Conservation (phyloP, 2,888 invertebrate species). For the Anoncus sp. region DNA sequence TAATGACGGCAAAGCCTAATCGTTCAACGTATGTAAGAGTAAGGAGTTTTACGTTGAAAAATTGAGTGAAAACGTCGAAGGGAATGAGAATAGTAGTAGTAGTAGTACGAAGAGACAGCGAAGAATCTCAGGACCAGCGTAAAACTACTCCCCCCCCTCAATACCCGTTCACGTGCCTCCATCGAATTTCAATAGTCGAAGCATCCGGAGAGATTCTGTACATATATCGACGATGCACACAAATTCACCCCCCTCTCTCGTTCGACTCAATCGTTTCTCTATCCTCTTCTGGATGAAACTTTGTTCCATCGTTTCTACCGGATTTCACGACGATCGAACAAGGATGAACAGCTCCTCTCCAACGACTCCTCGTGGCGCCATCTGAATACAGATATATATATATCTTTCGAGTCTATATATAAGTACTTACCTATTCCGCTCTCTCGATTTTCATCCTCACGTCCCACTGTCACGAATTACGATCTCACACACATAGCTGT, state of each 20-base stretch:
- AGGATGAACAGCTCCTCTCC: conserved; percentile 9
- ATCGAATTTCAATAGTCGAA: conserved; percentile 77
- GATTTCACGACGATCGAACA: conserved; percentile 37
- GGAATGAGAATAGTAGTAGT: conserved; percentile 21
- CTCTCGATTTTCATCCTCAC: conserved; percentile 3
- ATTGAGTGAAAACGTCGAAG: conserved; percentile 31
- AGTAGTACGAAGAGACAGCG: conserved; percentile 4
- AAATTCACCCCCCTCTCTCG: conserved; percentile 5
- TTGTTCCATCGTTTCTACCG: conserved; percentile 40
- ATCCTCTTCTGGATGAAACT: conserved; percentile 36
- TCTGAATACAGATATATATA: conserved; percentile 3
- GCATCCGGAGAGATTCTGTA: conserved; percentile 38
- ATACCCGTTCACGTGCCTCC: conserved; percentile 72
- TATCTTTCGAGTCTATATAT: neutral
- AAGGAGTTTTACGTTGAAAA: conserved; percentile 62
- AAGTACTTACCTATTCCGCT: neutral
- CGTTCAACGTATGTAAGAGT: conserved; percentile 73
- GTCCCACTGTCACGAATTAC: conserved; percentile 35
- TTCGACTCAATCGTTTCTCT: conserved; percentile 45
- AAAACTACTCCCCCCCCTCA: conserved; percentile 69
- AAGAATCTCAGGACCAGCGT: conserved; percentile 46
- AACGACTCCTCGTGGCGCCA: neutral
- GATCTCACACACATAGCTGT: neutral
- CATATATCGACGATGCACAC: conserved; percentile 36
- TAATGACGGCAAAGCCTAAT: conserved; percentile 83